Conservation (phyloP, 2,888 invertebrate genomes). For the Rhogogaster chlorosoma region DNA sequence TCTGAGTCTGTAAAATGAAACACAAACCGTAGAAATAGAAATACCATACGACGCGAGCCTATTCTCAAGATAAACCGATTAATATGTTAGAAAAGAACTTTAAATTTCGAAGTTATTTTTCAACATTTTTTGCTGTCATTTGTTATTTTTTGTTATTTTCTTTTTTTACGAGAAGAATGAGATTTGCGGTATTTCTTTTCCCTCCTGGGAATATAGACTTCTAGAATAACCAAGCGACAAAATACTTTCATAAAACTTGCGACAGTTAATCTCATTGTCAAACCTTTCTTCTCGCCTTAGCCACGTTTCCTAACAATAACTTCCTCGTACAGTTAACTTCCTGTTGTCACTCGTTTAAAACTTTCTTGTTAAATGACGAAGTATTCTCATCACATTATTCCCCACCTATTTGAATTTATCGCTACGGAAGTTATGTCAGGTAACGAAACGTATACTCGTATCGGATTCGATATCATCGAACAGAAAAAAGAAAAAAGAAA, state of each 20-base stretch:
- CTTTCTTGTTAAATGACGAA: not conserved
- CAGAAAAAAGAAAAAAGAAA: too few species aligned
- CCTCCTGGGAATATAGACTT: not conserved
- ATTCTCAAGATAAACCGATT: not conserved
- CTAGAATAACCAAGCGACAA: not conserved
- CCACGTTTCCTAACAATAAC: not conserved
- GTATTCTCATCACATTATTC: not conserved
- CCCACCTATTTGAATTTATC: not conserved
- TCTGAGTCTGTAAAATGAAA: constrained; percentile 78
- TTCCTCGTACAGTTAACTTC: not conserved
- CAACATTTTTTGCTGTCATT: not conserved
- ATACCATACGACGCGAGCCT: not conserved
- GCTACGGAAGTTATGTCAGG: not conserved
- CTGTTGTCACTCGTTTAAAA: not conserved
- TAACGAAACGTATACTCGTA: not conserved
- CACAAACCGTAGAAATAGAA: not conserved
- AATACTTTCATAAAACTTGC: not conserved
- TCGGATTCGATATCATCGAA: too few species aligned
- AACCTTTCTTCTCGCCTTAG: not conserved
- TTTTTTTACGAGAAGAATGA: not conserved
- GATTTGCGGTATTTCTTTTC: not conserved
- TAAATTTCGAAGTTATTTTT: not conserved
- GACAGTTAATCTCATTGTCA: constrained; percentile 6
- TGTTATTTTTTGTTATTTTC: not conserved
- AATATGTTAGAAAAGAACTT: not conserved